These are phyloP conservation scores for Elgaria multicarinata DNA, from an alignment of 2,113 vertebrate genomes.

Conservation along the genomic window DNA sequence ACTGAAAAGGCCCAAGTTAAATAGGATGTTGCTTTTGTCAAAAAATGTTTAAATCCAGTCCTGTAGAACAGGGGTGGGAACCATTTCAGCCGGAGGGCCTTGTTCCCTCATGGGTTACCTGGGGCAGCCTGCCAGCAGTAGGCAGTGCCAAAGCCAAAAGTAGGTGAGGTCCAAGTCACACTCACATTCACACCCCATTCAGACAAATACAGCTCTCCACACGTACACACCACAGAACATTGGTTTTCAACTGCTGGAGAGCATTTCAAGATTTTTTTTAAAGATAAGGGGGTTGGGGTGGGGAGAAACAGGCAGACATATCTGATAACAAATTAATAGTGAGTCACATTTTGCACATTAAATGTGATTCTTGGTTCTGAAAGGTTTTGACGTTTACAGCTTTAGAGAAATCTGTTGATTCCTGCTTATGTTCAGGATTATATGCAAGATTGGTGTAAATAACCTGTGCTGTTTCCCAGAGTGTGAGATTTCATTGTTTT, in stretches of 20 bases:
- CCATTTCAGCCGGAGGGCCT: too few species aligned
- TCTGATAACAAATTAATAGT: background rate
- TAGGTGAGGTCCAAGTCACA: too few species aligned
- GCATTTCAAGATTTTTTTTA: background rate
- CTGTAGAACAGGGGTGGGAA: too few species aligned
- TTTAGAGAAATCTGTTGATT: background rate
- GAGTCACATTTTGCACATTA: background rate
- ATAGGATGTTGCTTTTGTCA: background rate
- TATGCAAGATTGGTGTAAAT: background rate
- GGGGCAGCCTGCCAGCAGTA: too few species aligned
- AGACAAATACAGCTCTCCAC: too few species aligned
- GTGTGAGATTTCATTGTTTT: conserved; percentile 3
- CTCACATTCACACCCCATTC: too few species aligned
- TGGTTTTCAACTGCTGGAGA: too few species aligned
- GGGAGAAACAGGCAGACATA: background rate
- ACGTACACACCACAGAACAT: too few species aligned
- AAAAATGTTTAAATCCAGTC: background rate
- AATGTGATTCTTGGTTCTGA: background rate
- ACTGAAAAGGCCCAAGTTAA: background rate
- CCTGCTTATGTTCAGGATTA: background rate
- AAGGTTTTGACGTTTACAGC: background rate
- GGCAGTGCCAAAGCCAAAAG: too few species aligned
- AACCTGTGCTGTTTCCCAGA: background rate
- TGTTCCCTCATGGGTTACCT: too few species aligned
- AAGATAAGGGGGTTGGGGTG: background rate